Conservation (phyloP, 2,888 invertebrate genomes). For the Ectemnius lituratus region DNA sequence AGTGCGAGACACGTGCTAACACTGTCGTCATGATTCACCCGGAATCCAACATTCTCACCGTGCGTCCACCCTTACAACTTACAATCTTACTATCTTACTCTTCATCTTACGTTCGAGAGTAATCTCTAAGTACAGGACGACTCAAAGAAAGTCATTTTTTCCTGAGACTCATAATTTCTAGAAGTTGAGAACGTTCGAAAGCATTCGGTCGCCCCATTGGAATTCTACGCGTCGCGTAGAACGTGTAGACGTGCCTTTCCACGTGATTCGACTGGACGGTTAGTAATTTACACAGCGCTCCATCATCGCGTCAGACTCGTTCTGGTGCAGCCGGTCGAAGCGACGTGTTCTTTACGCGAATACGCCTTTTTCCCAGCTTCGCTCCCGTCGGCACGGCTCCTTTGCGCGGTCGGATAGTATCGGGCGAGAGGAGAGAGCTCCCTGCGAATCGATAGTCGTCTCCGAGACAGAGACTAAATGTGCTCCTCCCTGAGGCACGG, state of each 20-base stretch:
- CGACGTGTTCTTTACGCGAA: not conserved
- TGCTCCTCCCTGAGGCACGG: constrained; percentile 28
- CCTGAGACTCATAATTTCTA: too few relatives aligned
- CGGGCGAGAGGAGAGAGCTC: constrained; percentile 37
- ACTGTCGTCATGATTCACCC: too few relatives aligned
- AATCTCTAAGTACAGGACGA: too few relatives aligned
- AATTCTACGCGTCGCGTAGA: not conserved
- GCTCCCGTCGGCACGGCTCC: constrained; percentile 13
- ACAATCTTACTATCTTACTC: too few relatives aligned
- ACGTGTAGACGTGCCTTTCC: not conserved
- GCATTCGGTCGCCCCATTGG: not conserved
- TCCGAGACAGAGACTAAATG: constrained; percentile 7
- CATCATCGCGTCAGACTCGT: not conserved
- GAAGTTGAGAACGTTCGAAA: too few relatives aligned
- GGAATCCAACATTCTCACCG: too few relatives aligned
- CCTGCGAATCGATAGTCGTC: constrained; percentile 45
- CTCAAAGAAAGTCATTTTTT: too few relatives aligned
- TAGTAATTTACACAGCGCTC: not conserved
- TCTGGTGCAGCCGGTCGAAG: not conserved
- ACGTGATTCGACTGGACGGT: not conserved
- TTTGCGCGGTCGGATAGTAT: constrained; percentile 35
- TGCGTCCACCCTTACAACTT: too few relatives aligned
- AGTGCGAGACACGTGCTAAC: constrained; percentile 28
- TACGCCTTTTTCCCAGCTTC: not conserved
- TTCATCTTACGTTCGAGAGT: too few relatives aligned